Base-by-base conservation (phyloP, 2,797 vertebrate species). In the Lophotriccus pileatus region DNA sequence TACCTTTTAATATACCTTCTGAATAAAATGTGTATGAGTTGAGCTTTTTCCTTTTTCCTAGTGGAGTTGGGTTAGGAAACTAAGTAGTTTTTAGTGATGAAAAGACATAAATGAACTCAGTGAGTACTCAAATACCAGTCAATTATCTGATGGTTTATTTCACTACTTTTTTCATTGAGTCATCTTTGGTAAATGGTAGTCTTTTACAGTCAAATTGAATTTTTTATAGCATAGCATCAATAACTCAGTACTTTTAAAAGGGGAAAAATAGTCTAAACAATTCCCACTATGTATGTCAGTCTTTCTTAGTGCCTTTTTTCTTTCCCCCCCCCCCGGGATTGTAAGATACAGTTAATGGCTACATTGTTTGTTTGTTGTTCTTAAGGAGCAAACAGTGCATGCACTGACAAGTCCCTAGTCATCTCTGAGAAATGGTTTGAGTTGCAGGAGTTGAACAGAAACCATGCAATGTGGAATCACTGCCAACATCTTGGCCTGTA, bases 271-370 rank as follows among this genome's bases (percentile, higher is more conserved):
- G 10, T 43, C 32, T 74, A 55, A 84, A 68, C 3, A 63, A 86
- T 70, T 70, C 19, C 18, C 19, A 36, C 24, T 67, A 19, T 52
- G 63, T 34, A 46, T 44, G 25, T n/a, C 66, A 84, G 16, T 32
- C 34, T 72, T 75, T 76, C 30, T 59, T 32, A 58, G 10, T 10
- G 12, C 4, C 7, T 44, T 53, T 50, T 32, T 52, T 22, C 22
- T 24, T 23, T 18, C 15, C 15, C 15, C 8, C 2, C 1, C 1
- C 4, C 19, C 6, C 2, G 3, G 15, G 6, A 34, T 28, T 5
- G 2, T 81, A 84, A 63, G 2, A 24, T 14, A 50, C 11, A 69
- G 19, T 74, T 83, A 69, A 78, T n/a, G 27, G 14, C 20, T 63
- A 41, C 14, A 6, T 19, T 59, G 17, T 39, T 10, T 46, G 28